phyloP scores from a whole-genome alignment of 1,140 invertebrate species.

The Tetragonula clypearis region DNA sequence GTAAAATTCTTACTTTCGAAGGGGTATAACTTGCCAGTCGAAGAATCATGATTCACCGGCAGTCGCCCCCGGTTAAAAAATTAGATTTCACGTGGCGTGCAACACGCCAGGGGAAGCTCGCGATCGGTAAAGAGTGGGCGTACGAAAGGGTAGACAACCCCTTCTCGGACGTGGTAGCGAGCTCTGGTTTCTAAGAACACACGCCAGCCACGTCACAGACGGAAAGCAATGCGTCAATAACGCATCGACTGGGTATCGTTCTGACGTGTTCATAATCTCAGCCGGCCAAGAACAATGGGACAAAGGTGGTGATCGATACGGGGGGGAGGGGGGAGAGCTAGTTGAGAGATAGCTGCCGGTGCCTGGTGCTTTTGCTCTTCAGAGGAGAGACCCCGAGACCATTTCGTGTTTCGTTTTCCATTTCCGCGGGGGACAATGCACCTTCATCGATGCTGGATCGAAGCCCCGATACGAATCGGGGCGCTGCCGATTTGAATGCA shows the following conservation, averaged over 20 bases:
- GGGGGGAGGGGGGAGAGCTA: neutral
- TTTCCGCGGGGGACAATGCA: slow-evolving; percentile 63
- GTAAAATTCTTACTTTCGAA: neutral
- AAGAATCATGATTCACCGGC: neutral
- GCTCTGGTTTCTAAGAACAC: slow-evolving; percentile 9
- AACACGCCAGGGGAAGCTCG: slow-evolving; percentile 1
- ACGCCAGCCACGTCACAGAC: neutral
- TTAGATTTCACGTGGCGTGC: slow-evolving; percentile 18
- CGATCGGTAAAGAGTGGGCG: neutral
- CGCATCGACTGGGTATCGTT: slow-evolving; percentile 18
- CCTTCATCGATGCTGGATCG: slow-evolving; percentile 55
- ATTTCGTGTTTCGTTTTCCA: slow-evolving; percentile 66
- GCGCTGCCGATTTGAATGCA: slow-evolving; percentile 47
- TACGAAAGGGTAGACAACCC: slow-evolving; percentile 4
- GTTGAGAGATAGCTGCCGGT: neutral
- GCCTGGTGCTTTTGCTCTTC: neutral
- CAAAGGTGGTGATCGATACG: slow-evolving; percentile 47
- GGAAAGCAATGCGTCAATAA: slow-evolving; percentile 13
- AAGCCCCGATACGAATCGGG: slow-evolving; percentile 34
- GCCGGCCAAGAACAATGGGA: slow-evolving; percentile 36
- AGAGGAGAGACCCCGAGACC: slow-evolving; percentile 26
- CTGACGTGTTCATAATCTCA: slow-evolving; percentile 42
- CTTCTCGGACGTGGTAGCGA: neutral
- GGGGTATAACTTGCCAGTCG: neutral
- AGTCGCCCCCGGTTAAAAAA: neutral